Percentiles rank a stretch among this genome's conserved stretches.
These are phyloP conservation scores for Eristalinus aeneus DNA, from an alignment of 2,888 invertebrate species.

Conservation along the genomic window DNA sequence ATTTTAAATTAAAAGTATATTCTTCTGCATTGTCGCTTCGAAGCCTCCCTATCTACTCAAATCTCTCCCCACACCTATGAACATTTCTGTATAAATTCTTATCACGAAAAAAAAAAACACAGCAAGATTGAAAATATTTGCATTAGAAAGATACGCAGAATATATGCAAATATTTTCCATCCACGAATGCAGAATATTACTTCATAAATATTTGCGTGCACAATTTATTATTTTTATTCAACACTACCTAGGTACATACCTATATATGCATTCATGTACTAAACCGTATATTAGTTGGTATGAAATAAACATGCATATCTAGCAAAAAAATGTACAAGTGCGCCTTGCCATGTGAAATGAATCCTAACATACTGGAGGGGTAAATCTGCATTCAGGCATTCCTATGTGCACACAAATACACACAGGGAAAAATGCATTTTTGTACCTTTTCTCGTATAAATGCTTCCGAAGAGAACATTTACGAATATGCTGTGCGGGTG, in stretches of 20 bases:
- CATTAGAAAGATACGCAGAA: slow-evolving; percentile 18
- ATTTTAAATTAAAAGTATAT: too few relatives aligned
- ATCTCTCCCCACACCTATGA: neutral
- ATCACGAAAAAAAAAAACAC: slow-evolving; percentile 44
- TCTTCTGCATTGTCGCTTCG: too few relatives aligned
- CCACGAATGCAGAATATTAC: slow-evolving; percentile 19
- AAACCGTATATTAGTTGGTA: neutral
- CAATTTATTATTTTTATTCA: slow-evolving; percentile 43
- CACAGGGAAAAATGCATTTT: neutral
- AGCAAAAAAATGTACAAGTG: neutral
- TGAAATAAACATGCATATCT: neutral
- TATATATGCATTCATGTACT: neutral
- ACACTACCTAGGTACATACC: neutral
- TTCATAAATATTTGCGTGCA: slow-evolving; percentile 64
- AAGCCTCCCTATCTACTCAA: too few relatives aligned
- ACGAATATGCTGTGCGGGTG: slow-evolving; percentile 48
- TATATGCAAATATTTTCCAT: slow-evolving; percentile 10
- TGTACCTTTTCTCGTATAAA: slow-evolving; percentile 41
- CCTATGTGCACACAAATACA: neutral
- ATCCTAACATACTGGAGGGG: slow-evolving; percentile 22
- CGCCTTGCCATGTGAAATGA: slow-evolving; percentile 19
- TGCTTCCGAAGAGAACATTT: slow-evolving; percentile 26
- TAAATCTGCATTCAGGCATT: slow-evolving; percentile 11
- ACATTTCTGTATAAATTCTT: neutral
- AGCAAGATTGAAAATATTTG: slow-evolving; percentile 53